Conservation (phyloP, 2,113 vertebrate genomes). For the Pollachius pollachius region DNA sequence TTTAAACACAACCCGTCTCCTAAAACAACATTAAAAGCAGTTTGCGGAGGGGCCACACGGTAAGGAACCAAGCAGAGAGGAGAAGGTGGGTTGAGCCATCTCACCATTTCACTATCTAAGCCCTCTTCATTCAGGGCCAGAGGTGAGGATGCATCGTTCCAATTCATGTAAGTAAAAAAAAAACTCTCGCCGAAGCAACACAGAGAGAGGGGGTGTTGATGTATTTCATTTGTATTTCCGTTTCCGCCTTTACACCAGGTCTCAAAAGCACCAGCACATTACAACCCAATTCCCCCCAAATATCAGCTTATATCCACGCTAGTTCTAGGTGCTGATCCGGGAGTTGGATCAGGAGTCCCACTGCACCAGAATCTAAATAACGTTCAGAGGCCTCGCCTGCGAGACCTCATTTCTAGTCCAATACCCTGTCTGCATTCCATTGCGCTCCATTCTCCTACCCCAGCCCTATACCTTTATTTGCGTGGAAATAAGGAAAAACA, state of each 20-base stretch:
- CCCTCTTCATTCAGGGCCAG: conserved; percentile 49
- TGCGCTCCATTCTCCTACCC: conserved; percentile 77
- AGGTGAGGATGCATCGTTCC: conserved; percentile 60
- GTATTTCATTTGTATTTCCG: background rate
- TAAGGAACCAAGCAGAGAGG: no score
- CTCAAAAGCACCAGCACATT: conserved; percentile 92
- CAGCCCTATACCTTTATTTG: conserved; percentile 73
- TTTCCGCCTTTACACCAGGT: conserved; percentile 70
- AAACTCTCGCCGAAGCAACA: conserved; percentile 69
- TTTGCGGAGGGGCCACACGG: no score
- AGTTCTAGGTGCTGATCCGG: conserved; percentile 89
- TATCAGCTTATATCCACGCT: conserved; percentile 98
- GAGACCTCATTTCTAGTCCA: conserved; percentile 99
- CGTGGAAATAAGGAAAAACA: conserved; percentile 78
- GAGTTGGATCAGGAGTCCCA: conserved; percentile 91
- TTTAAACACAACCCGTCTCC: no score
- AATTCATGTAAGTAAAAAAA: conserved; percentile 74
- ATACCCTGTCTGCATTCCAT: conserved; percentile 92
- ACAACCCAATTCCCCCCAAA: conserved; percentile 93
- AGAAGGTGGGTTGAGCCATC: no score
- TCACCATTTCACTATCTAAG: no score
- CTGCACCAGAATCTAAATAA: conserved; percentile 96
- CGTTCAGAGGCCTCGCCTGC: conserved; percentile 86
- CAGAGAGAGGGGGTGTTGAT: conserved; percentile 45
- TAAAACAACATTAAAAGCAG: no score